Percentiles rank a stretch among this genome's conserved stretches.
phyloP scores from a whole-genome alignment of 2,797 vertebrate species.

The Bradypodion ventrale region DNA sequence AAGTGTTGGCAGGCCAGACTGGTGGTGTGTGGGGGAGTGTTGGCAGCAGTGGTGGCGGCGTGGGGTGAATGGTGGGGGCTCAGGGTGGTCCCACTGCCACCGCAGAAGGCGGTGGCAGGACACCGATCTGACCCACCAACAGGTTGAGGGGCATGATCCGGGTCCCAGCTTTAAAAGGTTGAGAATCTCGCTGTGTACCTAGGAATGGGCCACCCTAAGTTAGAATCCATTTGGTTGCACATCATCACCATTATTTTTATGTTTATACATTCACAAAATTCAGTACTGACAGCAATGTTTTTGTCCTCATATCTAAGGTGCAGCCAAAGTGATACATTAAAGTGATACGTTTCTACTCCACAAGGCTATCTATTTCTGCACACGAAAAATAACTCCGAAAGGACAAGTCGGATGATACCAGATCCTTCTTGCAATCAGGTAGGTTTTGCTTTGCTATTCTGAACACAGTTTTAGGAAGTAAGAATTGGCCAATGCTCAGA shows the following conservation, averaged over 20 bases:
- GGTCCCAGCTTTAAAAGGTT: no score
- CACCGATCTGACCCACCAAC: no score
- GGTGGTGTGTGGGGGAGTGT: no score
- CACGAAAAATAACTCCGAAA: neutral
- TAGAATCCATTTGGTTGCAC: no score
- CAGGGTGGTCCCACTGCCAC: no score
- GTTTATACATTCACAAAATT: conserved; percentile 41
- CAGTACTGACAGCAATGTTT: neutral
- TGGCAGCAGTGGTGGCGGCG: no score
- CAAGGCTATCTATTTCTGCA: neutral
- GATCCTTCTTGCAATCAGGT: neutral
- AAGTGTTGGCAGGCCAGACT: no score
- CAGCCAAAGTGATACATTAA: neutral
- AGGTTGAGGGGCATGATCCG: no score
- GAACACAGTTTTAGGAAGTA: neutral
- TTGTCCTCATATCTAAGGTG: neutral
- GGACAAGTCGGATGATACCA: neutral
- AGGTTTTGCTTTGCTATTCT: neutral
- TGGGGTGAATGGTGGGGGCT: no score
- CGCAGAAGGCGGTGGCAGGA: no score
- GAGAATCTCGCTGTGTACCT: no score
- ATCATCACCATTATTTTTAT: neutral
- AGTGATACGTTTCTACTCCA: neutral
- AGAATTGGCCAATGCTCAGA: neutral
- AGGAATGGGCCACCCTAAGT: no score